These are phyloP conservation scores for Podarcis cretensis DNA, from an alignment of 2,113 vertebrate genomes.

Conservation along the genomic window DNA sequence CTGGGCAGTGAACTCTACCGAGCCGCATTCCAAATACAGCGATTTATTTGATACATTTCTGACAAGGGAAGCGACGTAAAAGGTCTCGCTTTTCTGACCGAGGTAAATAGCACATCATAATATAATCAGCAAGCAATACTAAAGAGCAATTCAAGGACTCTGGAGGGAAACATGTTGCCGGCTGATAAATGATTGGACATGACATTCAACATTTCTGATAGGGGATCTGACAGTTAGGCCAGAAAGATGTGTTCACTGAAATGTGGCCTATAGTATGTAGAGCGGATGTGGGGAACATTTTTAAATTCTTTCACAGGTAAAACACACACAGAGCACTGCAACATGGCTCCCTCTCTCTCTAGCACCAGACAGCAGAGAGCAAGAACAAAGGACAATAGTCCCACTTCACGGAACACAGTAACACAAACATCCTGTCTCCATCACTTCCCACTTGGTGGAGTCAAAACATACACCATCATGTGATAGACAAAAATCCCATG, in stretches of 20 bases:
- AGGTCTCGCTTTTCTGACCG: conserved; percentile 11
- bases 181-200: background rate
- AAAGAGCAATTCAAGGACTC: background rate
- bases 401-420: too few species aligned
- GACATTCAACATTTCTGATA: background rate
- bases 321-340: too few species aligned
- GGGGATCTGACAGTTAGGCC: background rate
- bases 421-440: too few species aligned
- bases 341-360: too few species aligned
- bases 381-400: too few species aligned
- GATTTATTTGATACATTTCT: conserved; percentile 32
- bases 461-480: too few species aligned
- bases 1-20: conserved; percentile 11
- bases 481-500: too few species aligned
- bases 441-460: too few species aligned
- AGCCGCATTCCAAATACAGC: conserved; percentile 8
- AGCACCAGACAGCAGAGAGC: too few species aligned
- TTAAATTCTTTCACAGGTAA: too few species aligned
- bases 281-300: background rate
- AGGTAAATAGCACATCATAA: conserved; percentile 31
- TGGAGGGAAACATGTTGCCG: background rate
- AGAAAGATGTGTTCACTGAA: background rate
- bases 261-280: background rate
- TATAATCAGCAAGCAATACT: conserved; percentile 9
- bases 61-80: conserved; percentile 13